Percentiles rank a stretch among this genome's conserved stretches.
These are phyloP conservation scores for Procambarus virginalis DNA, from an alignment of 1,140 invertebrate genomes.

Conservation along the genomic window DNA sequence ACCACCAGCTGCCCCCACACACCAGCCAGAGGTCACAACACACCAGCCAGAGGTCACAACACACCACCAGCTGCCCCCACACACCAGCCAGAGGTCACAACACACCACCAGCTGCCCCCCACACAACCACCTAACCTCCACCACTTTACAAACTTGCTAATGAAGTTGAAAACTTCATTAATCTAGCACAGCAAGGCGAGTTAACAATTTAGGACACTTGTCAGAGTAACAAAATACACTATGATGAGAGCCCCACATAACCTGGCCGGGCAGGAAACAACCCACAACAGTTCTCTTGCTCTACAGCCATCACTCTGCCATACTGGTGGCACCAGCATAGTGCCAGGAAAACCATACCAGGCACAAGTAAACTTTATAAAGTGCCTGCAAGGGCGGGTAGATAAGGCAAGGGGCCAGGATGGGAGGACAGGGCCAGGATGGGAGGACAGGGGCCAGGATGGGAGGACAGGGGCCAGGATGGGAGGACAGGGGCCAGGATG, in stretches of 20 bases:
- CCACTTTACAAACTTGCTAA: constrained; percentile 48
- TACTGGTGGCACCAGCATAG: neutral
- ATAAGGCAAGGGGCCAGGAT: neutral
- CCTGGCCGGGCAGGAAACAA: neutral
- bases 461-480: neutral
- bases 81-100: neutral
- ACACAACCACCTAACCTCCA: constrained; percentile 19
- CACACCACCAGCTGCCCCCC: neutral
- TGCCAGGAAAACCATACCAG: too few species aligned
- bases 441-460: neutral
- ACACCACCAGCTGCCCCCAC: neutral
- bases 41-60: neutral
- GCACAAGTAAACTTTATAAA: too few species aligned
- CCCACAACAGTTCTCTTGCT: neutral
- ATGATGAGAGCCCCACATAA: constrained; percentile 9
- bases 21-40: neutral
- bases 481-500: neutral
- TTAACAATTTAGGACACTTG: constrained; percentile 48
- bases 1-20: neutral
- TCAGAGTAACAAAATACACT: constrained; percentile 35
- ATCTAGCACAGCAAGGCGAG: constrained; percentile 35
- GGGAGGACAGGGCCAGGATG: neutral
- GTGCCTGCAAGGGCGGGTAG: neutral
- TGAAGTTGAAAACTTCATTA: constrained; percentile 52
- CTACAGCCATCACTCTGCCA: neutral